phyloP scores from a whole-genome alignment of 2,888 invertebrate species.

The Lycocerus yunnanus region DNA sequence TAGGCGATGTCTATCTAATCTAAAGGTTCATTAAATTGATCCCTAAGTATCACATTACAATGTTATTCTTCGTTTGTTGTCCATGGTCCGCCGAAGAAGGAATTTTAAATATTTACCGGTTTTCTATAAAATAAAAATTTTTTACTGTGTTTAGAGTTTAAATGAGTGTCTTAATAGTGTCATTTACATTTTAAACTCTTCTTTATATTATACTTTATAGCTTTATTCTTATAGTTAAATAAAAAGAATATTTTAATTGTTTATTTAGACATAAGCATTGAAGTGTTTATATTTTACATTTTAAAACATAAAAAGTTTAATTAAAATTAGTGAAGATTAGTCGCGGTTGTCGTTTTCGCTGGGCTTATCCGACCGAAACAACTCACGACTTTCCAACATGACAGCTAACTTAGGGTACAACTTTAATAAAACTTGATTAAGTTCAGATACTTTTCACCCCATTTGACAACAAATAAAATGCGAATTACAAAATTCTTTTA shows the following conservation, averaged over 20 bases:
- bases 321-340: conserved; percentile 26
- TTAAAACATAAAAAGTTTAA: conserved; percentile 24
- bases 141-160: conserved; percentile 8
- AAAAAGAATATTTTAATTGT: conserved; percentile 6
- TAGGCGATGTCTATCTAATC: conserved; percentile 28
- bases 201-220: conserved; percentile 21
- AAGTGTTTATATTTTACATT: background rate
- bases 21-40: conserved; percentile 32
- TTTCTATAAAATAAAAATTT: conserved; percentile 10
- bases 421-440: conserved; percentile 32
- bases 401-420: conserved; percentile 32
- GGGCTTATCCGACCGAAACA: conserved; percentile 21
- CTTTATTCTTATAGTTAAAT: conserved; percentile 29
- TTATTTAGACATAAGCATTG: background rate
- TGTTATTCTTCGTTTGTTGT: conserved; percentile 14
- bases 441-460: conserved; percentile 32
- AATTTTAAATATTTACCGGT: conserved; percentile 24
- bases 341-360: conserved; percentile 25
- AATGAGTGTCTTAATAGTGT: conserved; percentile 34
- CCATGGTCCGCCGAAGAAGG: conserved; percentile 9
- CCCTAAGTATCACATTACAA: conserved; percentile 28
- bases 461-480: conserved; percentile 29
- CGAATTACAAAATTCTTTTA: conserved; percentile 31
- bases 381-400: conserved; percentile 14
- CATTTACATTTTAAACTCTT: conserved; percentile 33